Evolutionary conservation across 1,140 invertebrate genomes (phyloP).

Genomic region (Drosophila burlai): DNA sequence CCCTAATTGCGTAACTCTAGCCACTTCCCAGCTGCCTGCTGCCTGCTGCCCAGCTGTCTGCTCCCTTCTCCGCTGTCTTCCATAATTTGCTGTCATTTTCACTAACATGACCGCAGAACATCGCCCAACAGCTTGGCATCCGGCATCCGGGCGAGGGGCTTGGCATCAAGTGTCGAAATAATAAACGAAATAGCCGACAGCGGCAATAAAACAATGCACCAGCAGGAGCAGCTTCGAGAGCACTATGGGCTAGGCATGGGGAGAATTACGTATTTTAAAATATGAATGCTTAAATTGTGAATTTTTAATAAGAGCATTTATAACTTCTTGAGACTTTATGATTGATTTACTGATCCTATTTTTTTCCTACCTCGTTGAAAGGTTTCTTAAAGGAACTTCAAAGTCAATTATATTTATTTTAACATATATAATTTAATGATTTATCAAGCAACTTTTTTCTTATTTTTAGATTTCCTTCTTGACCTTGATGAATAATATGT

Average conservation of each 20-base stretch:
- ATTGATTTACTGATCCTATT: rapidly evolving
- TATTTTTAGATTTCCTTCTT: no score
- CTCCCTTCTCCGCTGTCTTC: slow-evolving; percentile 4
- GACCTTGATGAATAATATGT: not conserved
- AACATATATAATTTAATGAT: not conserved
- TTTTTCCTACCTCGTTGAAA: not conserved
- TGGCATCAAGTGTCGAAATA: slow-evolving; percentile 57
- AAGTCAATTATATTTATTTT: not conserved
- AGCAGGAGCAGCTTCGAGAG: not conserved
- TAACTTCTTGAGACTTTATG: no score
- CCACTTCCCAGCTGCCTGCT: slow-evolving; percentile 11
- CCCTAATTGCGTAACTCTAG: slow-evolving; percentile 50
- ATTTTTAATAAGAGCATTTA: not conserved
- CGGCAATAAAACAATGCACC: slow-evolving; percentile 45
- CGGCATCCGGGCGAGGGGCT: not conserved
- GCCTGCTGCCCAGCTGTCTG: not conserved
- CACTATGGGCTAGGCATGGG: slow-evolving; percentile 9
- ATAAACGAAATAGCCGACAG: slow-evolving; percentile 49
- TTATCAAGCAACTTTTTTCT: not conserved
- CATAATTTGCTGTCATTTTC: slow-evolving; percentile 60
- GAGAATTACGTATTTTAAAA: not conserved
- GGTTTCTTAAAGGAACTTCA: not conserved
- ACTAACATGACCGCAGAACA: slow-evolving; percentile 32
- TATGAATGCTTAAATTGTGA: not conserved
- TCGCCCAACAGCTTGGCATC: slow-evolving; percentile 20